phyloP scores from a whole-genome alignment of 2,797 vertebrate genomes.

The Smutsia temminckii region DNA sequence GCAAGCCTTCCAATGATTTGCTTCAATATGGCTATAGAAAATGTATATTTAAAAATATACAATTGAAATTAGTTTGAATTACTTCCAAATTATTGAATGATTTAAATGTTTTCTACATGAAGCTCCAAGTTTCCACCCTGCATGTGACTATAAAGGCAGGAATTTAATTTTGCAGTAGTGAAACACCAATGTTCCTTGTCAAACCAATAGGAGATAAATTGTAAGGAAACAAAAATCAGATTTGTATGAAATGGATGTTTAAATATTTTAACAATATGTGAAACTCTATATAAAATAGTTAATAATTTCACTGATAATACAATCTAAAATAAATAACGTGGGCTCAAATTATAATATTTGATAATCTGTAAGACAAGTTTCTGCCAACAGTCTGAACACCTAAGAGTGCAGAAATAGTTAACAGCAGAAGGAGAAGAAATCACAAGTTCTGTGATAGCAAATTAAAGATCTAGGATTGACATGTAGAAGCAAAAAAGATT shows the following conservation, averaged over 20 bases:
- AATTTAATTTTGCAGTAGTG: not conserved
- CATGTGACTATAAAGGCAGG: not conserved
- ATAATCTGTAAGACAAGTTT: not conserved
- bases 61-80: not conserved
- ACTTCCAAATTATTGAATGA: not conserved
- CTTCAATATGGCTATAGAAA: not conserved
- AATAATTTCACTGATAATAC: not conserved
- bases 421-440: not conserved
- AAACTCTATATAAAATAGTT: not conserved
- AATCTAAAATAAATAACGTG: not conserved
- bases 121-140: not conserved
- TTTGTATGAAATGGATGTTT: not conserved
- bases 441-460: not conserved
- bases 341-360: not conserved
- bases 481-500: not conserved
- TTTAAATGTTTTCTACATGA: not conserved
- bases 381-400: not conserved
- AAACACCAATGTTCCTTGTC: not conserved
- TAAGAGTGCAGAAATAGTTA: not conserved
- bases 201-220: not conserved
- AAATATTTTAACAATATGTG: constrained; percentile 1
- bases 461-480: not conserved
- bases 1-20: not conserved
- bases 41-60: not conserved
- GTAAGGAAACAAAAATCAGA: not conserved